These are phyloP conservation scores for Labeo calbasu DNA, from an alignment of 2,797 vertebrate species.

Conservation along the genomic window DNA sequence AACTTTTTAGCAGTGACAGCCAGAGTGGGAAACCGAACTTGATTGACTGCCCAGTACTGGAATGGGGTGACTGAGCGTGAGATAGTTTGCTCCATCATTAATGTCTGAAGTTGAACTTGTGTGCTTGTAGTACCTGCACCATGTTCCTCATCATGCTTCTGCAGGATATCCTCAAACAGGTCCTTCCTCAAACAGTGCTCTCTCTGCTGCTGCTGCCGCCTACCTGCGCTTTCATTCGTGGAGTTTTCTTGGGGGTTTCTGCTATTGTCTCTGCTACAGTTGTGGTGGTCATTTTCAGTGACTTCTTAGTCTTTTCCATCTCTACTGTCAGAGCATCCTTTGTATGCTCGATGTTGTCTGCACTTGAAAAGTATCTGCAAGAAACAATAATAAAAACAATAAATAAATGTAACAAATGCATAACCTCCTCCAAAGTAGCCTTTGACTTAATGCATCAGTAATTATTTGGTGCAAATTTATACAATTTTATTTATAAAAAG, in stretches of 20 bases:
- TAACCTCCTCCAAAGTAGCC: not conserved
- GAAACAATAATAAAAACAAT: not conserved
- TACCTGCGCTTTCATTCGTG: not conserved
- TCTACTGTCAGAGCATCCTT: slow-evolving; percentile 10
- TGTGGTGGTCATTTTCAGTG: not conserved
- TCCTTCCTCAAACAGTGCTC: not conserved
- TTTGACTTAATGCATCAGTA: not conserved
- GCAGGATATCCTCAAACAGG: not conserved
- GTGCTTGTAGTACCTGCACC: not conserved
- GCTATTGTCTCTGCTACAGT: not conserved
- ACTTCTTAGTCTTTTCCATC: not conserved
- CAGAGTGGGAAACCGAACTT: slow-evolving; percentile 19
- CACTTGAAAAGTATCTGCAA: not conserved
- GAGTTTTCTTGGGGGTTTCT: not conserved
- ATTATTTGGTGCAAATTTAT: not conserved
- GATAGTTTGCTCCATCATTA: not conserved
- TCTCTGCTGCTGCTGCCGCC: not conserved
- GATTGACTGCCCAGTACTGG: slow-evolving; percentile 5
- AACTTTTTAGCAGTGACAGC: slow-evolving; percentile 5
- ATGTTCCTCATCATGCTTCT: not conserved
- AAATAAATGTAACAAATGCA: not conserved
- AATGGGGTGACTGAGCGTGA: not conserved
- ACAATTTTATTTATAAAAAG: too few relatives aligned
- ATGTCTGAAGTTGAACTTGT: not conserved
- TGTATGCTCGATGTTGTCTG: not conserved